Conservation (phyloP, 2,797 vertebrate species). For the Adrianichthys oophorus region DNA sequence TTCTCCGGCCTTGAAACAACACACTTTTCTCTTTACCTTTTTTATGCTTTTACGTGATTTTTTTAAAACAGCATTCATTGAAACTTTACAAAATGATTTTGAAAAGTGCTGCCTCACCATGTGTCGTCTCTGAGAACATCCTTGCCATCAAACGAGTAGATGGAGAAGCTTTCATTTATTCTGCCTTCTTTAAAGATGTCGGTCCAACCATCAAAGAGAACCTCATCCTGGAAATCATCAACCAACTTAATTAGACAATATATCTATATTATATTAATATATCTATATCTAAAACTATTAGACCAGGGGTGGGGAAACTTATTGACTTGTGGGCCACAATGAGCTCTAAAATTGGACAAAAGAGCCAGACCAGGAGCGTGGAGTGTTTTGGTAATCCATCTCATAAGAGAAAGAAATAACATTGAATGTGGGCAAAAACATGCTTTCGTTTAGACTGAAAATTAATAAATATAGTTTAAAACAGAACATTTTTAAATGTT, state of each 20-base stretch:
- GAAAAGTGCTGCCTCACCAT: slow-evolving; percentile 77
- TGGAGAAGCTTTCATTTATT: slow-evolving; percentile 70
- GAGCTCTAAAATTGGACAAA: slow-evolving; percentile 18
- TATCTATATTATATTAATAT: too few species aligned
- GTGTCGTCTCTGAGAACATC: slow-evolving; percentile 81
- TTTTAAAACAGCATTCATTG: too few species aligned
- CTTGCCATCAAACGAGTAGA: slow-evolving; percentile 90
- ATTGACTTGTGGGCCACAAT: slow-evolving; percentile 4
- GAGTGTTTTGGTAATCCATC: too few species aligned
- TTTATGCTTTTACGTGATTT: too few species aligned
- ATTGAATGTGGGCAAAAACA: too few species aligned
- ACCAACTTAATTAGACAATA: background rate
- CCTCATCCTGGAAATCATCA: slow-evolving; percentile 80
- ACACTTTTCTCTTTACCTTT: background rate
- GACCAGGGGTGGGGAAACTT: slow-evolving; percentile 4
- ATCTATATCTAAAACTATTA: too few species aligned
- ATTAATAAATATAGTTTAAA: too few species aligned
- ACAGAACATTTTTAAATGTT: too few species aligned
- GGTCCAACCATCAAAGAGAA: slow-evolving; percentile 89
- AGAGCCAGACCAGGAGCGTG: background rate
- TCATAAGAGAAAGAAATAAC: too few species aligned
- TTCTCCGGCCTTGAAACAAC: slow-evolving; percentile 84
- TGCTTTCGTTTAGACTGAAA: too few species aligned
- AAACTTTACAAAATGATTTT: too few species aligned
- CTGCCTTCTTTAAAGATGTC: slow-evolving; percentile 82